Evolutionary conservation across 2,797 vertebrate species (phyloP).

Genomic region (Lophotriccus pileatus): DNA sequence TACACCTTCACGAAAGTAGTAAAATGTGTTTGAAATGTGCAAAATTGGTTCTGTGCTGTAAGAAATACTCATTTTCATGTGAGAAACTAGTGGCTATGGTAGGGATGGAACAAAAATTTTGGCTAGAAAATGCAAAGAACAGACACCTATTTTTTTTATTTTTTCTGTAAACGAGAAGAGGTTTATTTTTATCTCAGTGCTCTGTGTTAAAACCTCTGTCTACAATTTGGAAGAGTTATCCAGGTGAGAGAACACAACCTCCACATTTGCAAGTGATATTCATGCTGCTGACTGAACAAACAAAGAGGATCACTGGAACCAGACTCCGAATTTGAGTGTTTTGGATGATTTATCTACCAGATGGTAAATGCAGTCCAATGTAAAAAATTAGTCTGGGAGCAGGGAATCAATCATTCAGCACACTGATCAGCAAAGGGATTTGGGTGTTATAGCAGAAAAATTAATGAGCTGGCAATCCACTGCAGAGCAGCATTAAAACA

Average conservation of each 20-base stretch:
- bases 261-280: constrained; percentile 49
- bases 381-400: constrained; percentile 66
- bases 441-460: constrained; percentile 65
- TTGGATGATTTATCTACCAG: constrained; percentile 66
- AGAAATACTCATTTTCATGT: not conserved
- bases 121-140: not conserved
- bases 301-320: constrained; percentile 49
- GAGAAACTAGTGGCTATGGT: not conserved
- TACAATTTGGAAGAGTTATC: not conserved
- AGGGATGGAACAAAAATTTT: not conserved
- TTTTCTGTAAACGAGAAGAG: not conserved
- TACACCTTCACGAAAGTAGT: not conserved
- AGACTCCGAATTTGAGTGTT: constrained; percentile 21
- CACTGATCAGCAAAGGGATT: constrained; percentile 68
- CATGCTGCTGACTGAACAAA: constrained; percentile 27
- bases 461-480: constrained; percentile 65
- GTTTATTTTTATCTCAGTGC: not conserved
- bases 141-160: not conserved
- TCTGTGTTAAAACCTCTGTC: constrained; percentile 16
- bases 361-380: constrained; percentile 66
- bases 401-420: constrained; percentile 65
- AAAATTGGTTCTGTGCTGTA: not conserved
- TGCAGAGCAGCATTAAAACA: constrained; percentile 54
- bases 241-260: constrained; percentile 46
- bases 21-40: not conserved